Evolutionary conservation across 2,113 vertebrate species (phyloP).

Genomic region (Columba janthina): DNA sequence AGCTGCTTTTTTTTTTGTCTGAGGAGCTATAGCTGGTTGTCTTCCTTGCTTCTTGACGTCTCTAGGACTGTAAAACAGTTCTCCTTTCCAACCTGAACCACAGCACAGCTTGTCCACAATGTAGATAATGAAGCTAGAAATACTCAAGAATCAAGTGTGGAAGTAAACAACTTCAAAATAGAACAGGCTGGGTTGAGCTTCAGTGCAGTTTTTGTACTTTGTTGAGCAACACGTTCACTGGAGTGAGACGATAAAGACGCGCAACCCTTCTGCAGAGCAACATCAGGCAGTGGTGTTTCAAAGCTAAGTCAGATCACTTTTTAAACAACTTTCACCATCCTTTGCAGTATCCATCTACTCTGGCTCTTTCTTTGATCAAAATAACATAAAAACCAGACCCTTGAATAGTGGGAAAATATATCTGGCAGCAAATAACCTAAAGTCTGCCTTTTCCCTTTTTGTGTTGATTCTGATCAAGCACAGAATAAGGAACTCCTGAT

Average conservation of each 20-base stretch:
- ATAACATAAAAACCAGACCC: background rate
- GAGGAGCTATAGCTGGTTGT: background rate
- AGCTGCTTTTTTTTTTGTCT: background rate
- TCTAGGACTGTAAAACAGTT: background rate
- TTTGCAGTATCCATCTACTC: background rate
- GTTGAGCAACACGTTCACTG: background rate
- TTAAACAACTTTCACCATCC: background rate
- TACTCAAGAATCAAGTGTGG: background rate
- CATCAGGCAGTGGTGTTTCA: background rate
- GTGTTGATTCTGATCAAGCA: background rate
- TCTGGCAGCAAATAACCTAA: background rate
- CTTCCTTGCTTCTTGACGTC: background rate
- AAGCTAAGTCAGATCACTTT: background rate
- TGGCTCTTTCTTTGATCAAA: background rate
- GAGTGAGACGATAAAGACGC: background rate
- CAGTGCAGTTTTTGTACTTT: background rate
- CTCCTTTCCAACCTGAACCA: background rate
- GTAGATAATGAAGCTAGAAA: slow-evolving; percentile 13
- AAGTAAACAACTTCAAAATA: slow-evolving; percentile 37
- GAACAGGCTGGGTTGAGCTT: background rate
- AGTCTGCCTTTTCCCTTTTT: background rate
- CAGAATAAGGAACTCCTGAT: background rate
- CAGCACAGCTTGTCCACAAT: background rate
- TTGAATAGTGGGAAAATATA: background rate
- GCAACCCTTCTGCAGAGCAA: background rate